Evolutionary conservation across 2,113 vertebrate genomes (phyloP).

Genomic region (Zapornia atra): DNA sequence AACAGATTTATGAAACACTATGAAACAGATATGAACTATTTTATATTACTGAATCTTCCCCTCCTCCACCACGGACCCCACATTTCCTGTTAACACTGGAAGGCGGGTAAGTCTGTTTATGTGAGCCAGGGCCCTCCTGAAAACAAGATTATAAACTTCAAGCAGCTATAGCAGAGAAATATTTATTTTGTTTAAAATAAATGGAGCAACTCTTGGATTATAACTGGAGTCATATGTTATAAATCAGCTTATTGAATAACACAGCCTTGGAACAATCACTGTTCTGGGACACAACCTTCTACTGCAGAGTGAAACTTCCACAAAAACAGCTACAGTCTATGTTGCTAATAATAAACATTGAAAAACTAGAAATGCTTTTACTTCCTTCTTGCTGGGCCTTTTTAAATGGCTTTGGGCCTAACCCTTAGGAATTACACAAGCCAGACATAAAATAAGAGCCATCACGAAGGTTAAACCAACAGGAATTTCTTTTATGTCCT

Average conservation of each 20-base stretch:
- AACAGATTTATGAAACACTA: slow-evolving; percentile 41
- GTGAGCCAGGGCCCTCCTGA: slow-evolving; percentile 20
- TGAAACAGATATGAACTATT: slow-evolving; percentile 53
- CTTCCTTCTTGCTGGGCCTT: background rate
- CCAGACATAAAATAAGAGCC: slow-evolving; percentile 16
- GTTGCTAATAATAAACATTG: slow-evolving; percentile 25
- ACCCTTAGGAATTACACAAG: background rate
- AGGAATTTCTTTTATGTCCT: background rate
- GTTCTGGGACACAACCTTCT: slow-evolving; percentile 43
- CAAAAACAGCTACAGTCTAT: background rate
- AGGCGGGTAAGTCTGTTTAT: slow-evolving; percentile 17
- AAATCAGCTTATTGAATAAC: slow-evolving; percentile 64
- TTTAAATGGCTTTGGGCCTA: background rate
- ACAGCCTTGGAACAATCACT: slow-evolving; percentile 28
- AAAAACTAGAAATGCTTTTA: background rate
- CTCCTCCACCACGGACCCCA: background rate
- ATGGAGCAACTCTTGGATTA: slow-evolving; percentile 61
- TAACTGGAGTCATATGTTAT: slow-evolving; percentile 57
- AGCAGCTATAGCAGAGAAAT: slow-evolving; percentile 47
- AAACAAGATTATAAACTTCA: slow-evolving; percentile 69
- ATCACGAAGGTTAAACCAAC: background rate
- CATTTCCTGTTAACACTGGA: slow-evolving; percentile 39
- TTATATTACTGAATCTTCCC: slow-evolving; percentile 36
- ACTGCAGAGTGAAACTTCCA: slow-evolving; percentile 20
- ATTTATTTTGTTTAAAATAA: slow-evolving; percentile 68